phyloP scores from a whole-genome alignment of 2,113 vertebrate species.

The Edolisoma coerulescens region DNA sequence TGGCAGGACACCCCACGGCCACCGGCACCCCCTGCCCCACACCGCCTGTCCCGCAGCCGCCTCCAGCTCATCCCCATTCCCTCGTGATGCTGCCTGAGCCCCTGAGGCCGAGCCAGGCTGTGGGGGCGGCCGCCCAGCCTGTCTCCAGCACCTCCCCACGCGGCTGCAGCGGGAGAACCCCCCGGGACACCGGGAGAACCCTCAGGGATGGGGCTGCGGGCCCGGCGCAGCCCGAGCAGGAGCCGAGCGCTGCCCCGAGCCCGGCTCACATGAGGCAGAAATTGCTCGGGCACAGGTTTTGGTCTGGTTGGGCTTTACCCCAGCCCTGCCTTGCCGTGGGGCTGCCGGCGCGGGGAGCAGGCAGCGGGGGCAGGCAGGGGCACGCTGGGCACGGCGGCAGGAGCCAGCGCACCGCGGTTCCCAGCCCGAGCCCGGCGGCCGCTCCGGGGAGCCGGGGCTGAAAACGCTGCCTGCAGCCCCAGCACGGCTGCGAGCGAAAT shows the following conservation, averaged over 20 bases:
- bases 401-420: background rate
- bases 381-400: background rate
- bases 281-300: background rate
- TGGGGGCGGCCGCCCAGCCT: background rate
- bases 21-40: rapidly evolving
- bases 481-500: background rate
- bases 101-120: background rate
- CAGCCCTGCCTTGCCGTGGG: background rate
- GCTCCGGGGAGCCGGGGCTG: background rate
- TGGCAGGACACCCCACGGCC: rapidly evolving
- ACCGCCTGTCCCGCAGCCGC: rapidly evolving
- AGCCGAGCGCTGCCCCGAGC: rapidly evolving
- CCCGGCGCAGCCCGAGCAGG: rapidly evolving
- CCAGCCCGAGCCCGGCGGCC: background rate
- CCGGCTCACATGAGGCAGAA: rapidly evolving
- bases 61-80: background rate
- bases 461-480: background rate
- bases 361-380: background rate
- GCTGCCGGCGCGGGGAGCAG: background rate
- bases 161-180: background rate
- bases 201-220: rapidly evolving
- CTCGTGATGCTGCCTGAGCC: background rate
- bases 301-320: background rate
- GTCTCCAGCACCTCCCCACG: background rate
- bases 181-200: background rate